Evolutionary conservation across 2,797 vertebrate genomes (phyloP), one percentile per base, ranked within the genome.

Genomic region (Cossypha niveicapilla): DNA sequence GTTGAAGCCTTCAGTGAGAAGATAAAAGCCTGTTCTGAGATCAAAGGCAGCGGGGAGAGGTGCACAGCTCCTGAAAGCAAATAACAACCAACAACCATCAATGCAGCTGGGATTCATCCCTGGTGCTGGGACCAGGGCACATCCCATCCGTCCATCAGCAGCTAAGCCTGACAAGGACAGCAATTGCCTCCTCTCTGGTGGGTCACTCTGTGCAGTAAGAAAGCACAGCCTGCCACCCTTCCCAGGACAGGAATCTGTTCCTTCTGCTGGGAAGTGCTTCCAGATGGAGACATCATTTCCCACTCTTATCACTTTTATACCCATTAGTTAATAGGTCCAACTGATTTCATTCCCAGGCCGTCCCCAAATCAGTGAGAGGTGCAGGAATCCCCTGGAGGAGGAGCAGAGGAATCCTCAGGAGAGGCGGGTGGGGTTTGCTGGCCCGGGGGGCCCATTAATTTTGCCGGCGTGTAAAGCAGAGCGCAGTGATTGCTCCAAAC

Each of bases 401-500:
- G 41, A 73, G 3, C 8, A 6, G 90, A 53, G 89, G 47, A 74
- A 60, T 45, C 81, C 90, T 75, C 10, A 0, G 45, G 73, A 86
- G 89, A 47, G 53, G 53, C 12, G 8, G 3, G 3, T 19, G 61
- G 39, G 0, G 7, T 35, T 71, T 51, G 53, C 50, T 45, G 67
- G 84, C 88, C 24, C 2, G 42, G 27, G 37, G 71, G 42, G 32
- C 5, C 57, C 82, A 51, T 92, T 96, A 91, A 76, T 91, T 94
- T 91, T 91, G 45, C 60, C 8, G 13, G 63, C 10, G 1, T 85
- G 88, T 93, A 78, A 88, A 22, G 74, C 81, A 72, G 92, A 83
- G 91, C 22, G 62, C 80, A 58, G 21, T 41, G 75, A 87, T 81
- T 77, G 89, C 91, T 92, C 76, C 72, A 66, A 95, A 87, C 77